phyloP scores from a whole-genome alignment of 2,888 invertebrate species.

The Pristionchus fissidentatus region DNA sequence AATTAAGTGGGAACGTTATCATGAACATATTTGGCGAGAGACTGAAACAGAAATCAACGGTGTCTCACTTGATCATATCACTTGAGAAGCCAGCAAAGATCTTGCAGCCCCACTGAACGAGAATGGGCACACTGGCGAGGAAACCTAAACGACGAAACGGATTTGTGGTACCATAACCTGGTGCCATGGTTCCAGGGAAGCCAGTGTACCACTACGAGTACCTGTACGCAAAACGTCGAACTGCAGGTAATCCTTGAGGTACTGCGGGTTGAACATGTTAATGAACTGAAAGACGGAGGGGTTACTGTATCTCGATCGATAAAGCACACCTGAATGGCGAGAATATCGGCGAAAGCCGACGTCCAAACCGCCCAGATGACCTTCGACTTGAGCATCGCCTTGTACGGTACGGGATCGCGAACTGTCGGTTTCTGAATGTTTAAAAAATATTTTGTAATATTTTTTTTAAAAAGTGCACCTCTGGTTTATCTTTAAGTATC shows the following conservation, averaged over 20 bases:
- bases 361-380: slow-evolving; percentile 61
- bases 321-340: slow-evolving; percentile 55
- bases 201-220: not conserved
- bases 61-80: slow-evolving; percentile 51
- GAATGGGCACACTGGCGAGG: slow-evolving; percentile 58
- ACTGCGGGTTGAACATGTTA: slow-evolving; percentile 60
- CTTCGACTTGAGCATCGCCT: slow-evolving; percentile 52
- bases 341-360: slow-evolving; percentile 58
- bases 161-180: not conserved
- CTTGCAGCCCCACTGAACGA: slow-evolving; percentile 58
- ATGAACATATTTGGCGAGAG: not conserved
- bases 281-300: slow-evolving; percentile 14
- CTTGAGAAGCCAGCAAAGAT: slow-evolving; percentile 48
- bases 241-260: slow-evolving; percentile 60
- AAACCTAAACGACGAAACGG: slow-evolving; percentile 50
- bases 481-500: slow-evolving; percentile 41
- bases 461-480: not conserved
- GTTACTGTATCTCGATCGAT: not conserved
- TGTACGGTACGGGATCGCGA: slow-evolving; percentile 53
- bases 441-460: not conserved
- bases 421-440: not conserved
- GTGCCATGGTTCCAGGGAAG: not conserved
- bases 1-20: not conserved
- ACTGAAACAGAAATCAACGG: not conserved
- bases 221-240: slow-evolving; percentile 58